Base-by-base conservation (phyloP, 1,140 invertebrate species). In the Trichonephila clavipes region DNA sequence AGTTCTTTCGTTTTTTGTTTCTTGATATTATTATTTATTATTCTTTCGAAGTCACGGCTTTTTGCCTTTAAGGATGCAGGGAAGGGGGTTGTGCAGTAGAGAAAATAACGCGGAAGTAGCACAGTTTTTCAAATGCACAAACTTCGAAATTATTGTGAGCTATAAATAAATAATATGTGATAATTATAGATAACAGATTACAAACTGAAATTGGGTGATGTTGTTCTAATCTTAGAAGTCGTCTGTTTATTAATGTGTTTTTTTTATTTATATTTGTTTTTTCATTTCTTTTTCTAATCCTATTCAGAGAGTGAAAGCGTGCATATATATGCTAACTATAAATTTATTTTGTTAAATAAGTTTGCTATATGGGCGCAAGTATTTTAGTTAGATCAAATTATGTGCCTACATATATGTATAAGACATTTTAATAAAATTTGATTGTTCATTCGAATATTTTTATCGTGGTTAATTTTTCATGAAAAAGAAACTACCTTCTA, bases 21-120 rank as follows among this genome's bases (percentile, higher is more conserved):
- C 18, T 58, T 61, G 51, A 24, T 85, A 59, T 85, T 88, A 83
- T 83, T 83, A 83, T 83, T 59, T 83, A 21, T 58, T 44, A 14
- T 28, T 81, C 58, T 51, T 90, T 88, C 34, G 61, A 40, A 86
- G 90, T 92, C 92, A 93, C 86, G 86, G 85, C 51, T 34, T 77
- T 93, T 24, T 82, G 92, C 51, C 44, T 92, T 72, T 44, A 44
- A 92, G 90, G 82, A 87, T 64, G 91, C 66, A 82, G 51, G 14
- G 58, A 82, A 87, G 91, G 83, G 34, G 91, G 91, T 64, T 92
- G 91, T 69, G 44, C 83, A 28, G 28, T 58, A 51, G 58, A 19
- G 66, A 89, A 89, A 77, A 58, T 85, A 85, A 85, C 83, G 28
- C 83, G 83, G 83, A 85, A 85, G 83, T 85, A 61, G 58, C 72